Base-by-base conservation (phyloP, 2,888 invertebrate species). In the Tenthredo scrophulariae region DNA sequence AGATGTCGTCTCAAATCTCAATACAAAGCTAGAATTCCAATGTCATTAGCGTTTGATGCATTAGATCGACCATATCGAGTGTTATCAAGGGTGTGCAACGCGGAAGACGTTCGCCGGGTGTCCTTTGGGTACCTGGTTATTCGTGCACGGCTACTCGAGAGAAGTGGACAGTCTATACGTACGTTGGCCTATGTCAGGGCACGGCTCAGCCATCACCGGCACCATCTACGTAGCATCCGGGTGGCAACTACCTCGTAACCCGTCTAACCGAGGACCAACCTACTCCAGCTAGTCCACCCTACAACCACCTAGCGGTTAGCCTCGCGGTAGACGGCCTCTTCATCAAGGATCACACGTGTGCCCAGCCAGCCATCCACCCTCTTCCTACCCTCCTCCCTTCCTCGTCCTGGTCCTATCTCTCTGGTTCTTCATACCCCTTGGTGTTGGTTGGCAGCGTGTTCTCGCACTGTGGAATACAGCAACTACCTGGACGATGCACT, bases 321-420 rank as follows among this genome's bases (percentile, higher is more conserved):
- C 84, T 82, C 84, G 72, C 79, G 86, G 87, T 87, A 87, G 88
- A 89, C 90, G 88, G 88, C 88, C 91, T 87, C 91, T 91, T 90
- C 92, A 92, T 92, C 90, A 91, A 90, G 90, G 89, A 91, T 91
- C 91, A 90, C 91, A 89, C 89, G 89, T 88, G 65, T 67, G 67
- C 67, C 80, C 37, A 50, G 37, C 70, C 67, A 67, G 70, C n/a
- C 50, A 62, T 33, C 79, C 26, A 77, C 43, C 43, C 74, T 9
- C 43, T 74, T 22, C 40, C 70, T 10, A 15, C 29, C 40, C 13
- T 74, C 10, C 74, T 43, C 13, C 13, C 29, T 15, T 22, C 37
- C 22, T 22, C 79, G 22, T 40, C 37, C 37, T 80, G 22, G 37
- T 62, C 15, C 79, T 80, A 50, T 50, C 10, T 33, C 62, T 80